Evolutionary conservation across 2,113 vertebrate species (phyloP).

Genomic region (Chitala chitala): DNA sequence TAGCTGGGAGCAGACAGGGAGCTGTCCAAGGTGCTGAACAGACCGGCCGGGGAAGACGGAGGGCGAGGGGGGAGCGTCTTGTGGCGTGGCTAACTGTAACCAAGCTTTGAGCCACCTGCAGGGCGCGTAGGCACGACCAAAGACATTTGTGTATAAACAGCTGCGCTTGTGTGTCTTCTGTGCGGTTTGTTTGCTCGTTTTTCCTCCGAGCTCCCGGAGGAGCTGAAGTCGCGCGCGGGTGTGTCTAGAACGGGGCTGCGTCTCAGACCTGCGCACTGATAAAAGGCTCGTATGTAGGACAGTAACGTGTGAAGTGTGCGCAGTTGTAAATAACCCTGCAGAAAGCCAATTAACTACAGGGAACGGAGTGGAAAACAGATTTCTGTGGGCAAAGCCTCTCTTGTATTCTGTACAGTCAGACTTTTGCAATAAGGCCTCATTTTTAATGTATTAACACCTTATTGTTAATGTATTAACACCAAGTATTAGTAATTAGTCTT

Average conservation of each 20-base stretch:
- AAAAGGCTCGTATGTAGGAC: not conserved
- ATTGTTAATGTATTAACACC: too few relatives aligned
- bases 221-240: not conserved
- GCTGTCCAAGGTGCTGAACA: not conserved
- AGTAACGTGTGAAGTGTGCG: not conserved
- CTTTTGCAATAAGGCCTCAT: not conserved
- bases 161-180: not conserved
- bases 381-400: not conserved
- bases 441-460: not conserved
- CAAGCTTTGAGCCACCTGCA: not conserved
- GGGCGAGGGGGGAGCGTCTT: not conserved
- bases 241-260: not conserved
- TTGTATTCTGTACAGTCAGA: not conserved
- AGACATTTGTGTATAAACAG: not conserved
- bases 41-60: too few relatives aligned
- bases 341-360: conserved; percentile 4
- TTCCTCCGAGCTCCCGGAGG: not conserved
- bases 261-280: not conserved
- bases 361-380: not conserved
- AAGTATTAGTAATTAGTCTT: too few relatives aligned
- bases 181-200: not conserved
- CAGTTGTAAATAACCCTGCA: conserved; percentile 6
- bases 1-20: not conserved
- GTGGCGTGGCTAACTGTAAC: not conserved
- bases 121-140: not conserved